Evolutionary conservation across 1,140 invertebrate species (phyloP).

Genomic region (Colletes gigas): DNA sequence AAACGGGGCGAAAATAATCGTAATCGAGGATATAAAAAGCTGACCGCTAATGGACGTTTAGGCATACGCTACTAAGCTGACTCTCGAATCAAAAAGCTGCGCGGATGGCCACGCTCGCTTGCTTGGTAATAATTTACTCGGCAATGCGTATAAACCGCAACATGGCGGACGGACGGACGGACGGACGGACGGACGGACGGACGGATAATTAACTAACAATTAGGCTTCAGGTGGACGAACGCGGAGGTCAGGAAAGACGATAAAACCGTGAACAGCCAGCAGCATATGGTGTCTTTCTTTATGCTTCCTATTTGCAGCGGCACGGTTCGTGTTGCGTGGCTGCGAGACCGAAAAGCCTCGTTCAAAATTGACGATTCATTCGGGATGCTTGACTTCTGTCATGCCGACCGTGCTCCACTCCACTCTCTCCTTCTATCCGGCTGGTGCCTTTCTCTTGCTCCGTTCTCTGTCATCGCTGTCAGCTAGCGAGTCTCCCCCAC

Average conservation of each 20-base stretch:
- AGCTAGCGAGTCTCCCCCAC: slow-evolving; percentile 10
- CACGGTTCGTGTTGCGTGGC: not conserved
- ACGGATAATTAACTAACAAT: slow-evolving; percentile 80
- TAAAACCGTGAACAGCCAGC: slow-evolving; percentile 12
- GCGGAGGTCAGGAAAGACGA: slow-evolving; percentile 21
- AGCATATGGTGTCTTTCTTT: slow-evolving; percentile 42
- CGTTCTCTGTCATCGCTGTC: slow-evolving; percentile 46
- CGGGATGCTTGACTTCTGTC: slow-evolving; percentile 63
- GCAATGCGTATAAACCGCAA: slow-evolving; percentile 78
- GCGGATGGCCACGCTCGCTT: slow-evolving; percentile 68
- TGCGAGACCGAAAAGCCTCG: slow-evolving; percentile 1
- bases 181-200: too few species aligned
- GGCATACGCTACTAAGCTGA: slow-evolving; percentile 21
- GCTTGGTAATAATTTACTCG: slow-evolving; percentile 74
- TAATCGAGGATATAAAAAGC: slow-evolving; percentile 25
- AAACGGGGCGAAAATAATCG: not conserved
- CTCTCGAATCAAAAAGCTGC: slow-evolving; percentile 54
- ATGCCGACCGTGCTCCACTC: slow-evolving; percentile 26
- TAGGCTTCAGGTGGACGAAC: slow-evolving; percentile 73
- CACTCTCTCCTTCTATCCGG: slow-evolving; percentile 42
- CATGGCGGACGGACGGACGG: slow-evolving; percentile 71
- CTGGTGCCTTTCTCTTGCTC: slow-evolving; percentile 22
- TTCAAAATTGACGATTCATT: slow-evolving; percentile 72
- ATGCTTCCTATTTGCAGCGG: not conserved
- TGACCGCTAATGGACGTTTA: slow-evolving; percentile 47